Base-by-base conservation (phyloP, 2,888 invertebrate genomes). In the Omphaloscelis lunosa region DNA sequence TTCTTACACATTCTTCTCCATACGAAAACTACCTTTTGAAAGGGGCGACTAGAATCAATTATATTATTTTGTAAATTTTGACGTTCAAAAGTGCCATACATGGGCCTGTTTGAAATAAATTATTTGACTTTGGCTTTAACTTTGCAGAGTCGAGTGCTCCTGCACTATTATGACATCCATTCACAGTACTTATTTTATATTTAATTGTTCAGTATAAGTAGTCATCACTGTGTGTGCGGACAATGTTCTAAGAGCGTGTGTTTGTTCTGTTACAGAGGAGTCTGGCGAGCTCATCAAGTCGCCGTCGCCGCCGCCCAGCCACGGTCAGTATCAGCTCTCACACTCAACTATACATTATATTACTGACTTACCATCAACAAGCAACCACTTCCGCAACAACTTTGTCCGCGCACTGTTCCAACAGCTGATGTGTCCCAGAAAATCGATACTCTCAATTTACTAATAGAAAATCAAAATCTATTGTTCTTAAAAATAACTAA, bases 231-330 rank as follows among this genome's bases (percentile, higher is more conserved):
- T 45, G 20, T 27, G 3, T 11, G 1, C 2, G 6, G 29, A 11
- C 12, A 12, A 73, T 23, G 27, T 39, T 15, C n/a, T 79, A 20
- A 81, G 29, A 5, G 8, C 27, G 41, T 61, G 56, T 66, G 56
- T 75, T 65, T 85, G 75, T 80, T 70, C 29, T 84, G 94, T 96
- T 96, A 15, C 96, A 96, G 96, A 96, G 90, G 96, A 96, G 90
- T 94, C 97, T 92, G 94, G 97, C 94, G 95, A 98, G 97, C 93
- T 98, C 92, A 98, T 98, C 93, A 98, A 98, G 95, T 98, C 98
- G 89, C 98, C 98, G 84, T 98, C 98, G 91, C 98, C 98, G 91
- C 98, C 98, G 88, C 97, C 97, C 93, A 98, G 98, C 91, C 97
- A 98, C 93, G 98, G 98, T 98, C 95, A 97, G 98, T 97, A 23